phyloP scores from a whole-genome alignment of 2,888 invertebrate genomes.

The Trissoscelio sp. region DNA sequence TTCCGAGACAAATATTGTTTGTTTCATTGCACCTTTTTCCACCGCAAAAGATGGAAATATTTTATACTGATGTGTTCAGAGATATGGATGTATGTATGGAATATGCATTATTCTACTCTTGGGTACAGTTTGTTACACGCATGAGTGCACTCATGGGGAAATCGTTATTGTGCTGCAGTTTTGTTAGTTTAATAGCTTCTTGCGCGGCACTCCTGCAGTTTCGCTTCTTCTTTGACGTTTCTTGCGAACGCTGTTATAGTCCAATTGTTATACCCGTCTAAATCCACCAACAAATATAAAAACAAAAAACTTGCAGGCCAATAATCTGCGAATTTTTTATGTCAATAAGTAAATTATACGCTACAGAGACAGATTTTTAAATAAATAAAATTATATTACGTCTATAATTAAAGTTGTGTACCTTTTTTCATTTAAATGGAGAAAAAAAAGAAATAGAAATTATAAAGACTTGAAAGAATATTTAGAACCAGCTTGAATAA shows the following conservation, averaged over 20 bases:
- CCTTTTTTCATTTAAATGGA: too few relatives aligned
- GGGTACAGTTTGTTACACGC: slow-evolving; percentile 71
- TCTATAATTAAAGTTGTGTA: too few relatives aligned
- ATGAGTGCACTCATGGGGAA: slow-evolving; percentile 72
- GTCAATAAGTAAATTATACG: background rate
- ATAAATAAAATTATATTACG: too few relatives aligned
- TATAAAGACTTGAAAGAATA: too few relatives aligned
- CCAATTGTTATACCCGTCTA: background rate
- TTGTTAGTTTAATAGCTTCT: slow-evolving; percentile 60
- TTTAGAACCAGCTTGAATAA: too few relatives aligned
- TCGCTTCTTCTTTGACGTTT: slow-evolving; percentile 20
- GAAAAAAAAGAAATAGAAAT: too few relatives aligned
- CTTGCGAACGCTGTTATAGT: slow-evolving; percentile 8
- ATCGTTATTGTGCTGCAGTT: slow-evolving; percentile 73
- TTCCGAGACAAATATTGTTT: slow-evolving; percentile 13
- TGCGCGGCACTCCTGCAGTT: slow-evolving; percentile 2
- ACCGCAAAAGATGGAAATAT: slow-evolving; percentile 8
- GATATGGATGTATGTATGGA: slow-evolving; percentile 35
- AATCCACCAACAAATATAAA: background rate
- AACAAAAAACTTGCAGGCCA: too few relatives aligned
- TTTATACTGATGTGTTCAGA: slow-evolving; percentile 25
- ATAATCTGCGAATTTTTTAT: background rate
- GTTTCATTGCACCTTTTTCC: slow-evolving; percentile 15
- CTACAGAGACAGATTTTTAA: too few relatives aligned
- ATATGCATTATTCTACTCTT: slow-evolving; percentile 71